Conservation (phyloP, 2,113 vertebrate genomes). For the Scalopus aquaticus region DNA sequence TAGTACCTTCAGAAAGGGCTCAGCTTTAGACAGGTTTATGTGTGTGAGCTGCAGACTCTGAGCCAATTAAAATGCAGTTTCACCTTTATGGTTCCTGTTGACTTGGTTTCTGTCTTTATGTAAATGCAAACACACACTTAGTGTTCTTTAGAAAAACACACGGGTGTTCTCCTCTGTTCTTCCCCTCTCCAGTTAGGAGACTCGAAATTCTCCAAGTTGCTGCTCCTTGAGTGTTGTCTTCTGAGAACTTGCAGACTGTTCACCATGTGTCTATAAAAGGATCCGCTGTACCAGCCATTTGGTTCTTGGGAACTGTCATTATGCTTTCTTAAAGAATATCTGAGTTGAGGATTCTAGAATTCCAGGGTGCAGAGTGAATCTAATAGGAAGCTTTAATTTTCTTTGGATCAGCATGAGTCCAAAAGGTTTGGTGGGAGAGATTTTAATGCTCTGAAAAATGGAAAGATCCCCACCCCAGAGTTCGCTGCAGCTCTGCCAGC, state of each 20-base stretch:
- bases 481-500: background rate
- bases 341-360: background rate
- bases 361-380: background rate
- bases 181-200: background rate
- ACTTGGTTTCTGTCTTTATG: background rate
- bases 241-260: background rate
- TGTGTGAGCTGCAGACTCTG: background rate
- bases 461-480: background rate
- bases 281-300: background rate
- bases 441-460: background rate
- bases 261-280: background rate
- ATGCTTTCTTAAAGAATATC: background rate
- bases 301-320: background rate
- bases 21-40: background rate
- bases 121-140: background rate
- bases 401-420: background rate
- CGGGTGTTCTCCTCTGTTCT: background rate
- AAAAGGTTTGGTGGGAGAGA: background rate
- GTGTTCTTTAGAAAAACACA: background rate
- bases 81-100: background rate
- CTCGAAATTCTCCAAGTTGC: background rate
- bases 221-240: background rate
- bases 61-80: background rate
- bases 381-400: conserved; percentile 10
- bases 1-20: background rate